A percentile compares a stretch with the other conserved stretches of the same genome.
phyloP scores from a whole-genome alignment of 2,113 vertebrate genomes.

The Pycnonotus jocosus region DNA sequence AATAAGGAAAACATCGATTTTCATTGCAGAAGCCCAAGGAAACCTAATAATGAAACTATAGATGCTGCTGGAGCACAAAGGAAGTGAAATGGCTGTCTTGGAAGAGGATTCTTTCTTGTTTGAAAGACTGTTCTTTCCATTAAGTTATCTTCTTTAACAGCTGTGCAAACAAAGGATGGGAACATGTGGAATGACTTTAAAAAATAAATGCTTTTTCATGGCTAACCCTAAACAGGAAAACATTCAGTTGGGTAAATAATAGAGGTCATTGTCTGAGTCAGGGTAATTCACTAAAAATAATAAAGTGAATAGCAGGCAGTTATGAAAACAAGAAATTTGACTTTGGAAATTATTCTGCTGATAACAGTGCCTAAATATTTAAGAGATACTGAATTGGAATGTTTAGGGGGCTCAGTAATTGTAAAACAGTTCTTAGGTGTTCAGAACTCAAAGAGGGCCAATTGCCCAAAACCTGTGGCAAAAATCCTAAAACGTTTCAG shows the following conservation, averaged over 20 bases:
- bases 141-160: constrained; percentile 27
- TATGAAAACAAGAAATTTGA: neutral
- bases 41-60: neutral
- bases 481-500: neutral
- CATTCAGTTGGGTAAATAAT: neutral
- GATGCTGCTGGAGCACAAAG: neutral
- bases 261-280: neutral
- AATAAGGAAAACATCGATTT: constrained; percentile 24
- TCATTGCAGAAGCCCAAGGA: neutral
- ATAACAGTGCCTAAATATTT: neutral
- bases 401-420: neutral
- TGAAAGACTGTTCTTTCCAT: neutral
- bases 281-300: neutral
- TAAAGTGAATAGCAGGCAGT: neutral
- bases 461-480: neutral
- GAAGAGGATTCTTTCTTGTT: neutral
- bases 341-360: neutral
- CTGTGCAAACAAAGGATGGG: constrained; percentile 50
- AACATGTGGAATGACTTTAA: constrained; percentile 17
- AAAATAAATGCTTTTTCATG: constrained; percentile 37
- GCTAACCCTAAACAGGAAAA: neutral
- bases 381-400: neutral
- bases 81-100: neutral
- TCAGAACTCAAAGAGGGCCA: neutral
- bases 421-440: neutral